Percentiles rank a stretch among this genome's conserved stretches.
Conservation (phyloP, 2,888 invertebrate genomes). For the Plemyria rubiginata region DNA sequence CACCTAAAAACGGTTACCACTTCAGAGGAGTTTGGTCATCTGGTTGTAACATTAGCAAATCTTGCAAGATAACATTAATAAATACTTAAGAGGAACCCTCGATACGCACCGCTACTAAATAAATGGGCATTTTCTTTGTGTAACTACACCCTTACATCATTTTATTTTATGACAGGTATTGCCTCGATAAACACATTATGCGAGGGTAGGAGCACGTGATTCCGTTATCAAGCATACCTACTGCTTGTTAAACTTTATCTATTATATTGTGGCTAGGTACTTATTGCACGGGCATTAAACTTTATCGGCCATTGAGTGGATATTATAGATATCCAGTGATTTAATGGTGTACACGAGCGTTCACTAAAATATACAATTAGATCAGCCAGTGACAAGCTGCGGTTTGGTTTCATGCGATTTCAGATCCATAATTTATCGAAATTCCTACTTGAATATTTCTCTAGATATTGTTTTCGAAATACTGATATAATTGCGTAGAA, state of each 20-base stretch:
- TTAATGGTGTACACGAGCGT: conserved; percentile 30
- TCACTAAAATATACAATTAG: conserved; percentile 35
- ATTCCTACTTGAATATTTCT: not conserved
- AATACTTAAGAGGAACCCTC: too few relatives aligned
- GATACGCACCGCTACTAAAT: not conserved
- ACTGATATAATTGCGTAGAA: not conserved
- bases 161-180: not conserved
- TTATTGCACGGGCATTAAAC: conserved; percentile 32
- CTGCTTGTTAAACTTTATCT: conserved; percentile 11
- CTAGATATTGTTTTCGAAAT: not conserved
- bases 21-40: too few relatives aligned
- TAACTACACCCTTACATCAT: not conserved
- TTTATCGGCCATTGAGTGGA: conserved; percentile 38
- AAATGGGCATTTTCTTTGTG: not conserved
- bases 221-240: conserved; percentile 7
- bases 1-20: too few relatives aligned
- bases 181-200: conserved; percentile 1
- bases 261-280: conserved; percentile 25
- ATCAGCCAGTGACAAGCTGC: conserved; percentile 17
- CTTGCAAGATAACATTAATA: too few relatives aligned
- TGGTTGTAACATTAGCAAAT: too few relatives aligned
- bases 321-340: conserved; percentile 39
- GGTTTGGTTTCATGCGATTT: conserved; percentile 20
- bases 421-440: conserved; percentile 36
- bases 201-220: not conserved